These are phyloP conservation scores for Emydura subglobosa DNA, from an alignment of 2,113 vertebrate genomes.

Conservation along the genomic window DNA sequence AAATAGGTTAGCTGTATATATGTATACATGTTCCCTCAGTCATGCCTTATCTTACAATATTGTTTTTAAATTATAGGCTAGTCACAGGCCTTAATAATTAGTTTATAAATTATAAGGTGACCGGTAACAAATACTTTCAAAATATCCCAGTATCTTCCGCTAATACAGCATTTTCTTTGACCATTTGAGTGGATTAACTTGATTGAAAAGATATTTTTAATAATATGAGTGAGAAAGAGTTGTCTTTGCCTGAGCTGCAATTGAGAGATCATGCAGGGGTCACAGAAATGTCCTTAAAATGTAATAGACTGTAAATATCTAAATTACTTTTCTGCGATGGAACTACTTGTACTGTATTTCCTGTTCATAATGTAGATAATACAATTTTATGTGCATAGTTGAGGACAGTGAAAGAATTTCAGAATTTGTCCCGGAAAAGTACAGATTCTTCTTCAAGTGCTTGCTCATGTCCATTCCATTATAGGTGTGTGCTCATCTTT, in stretches of 20 bases:
- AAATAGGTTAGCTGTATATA: not conserved
- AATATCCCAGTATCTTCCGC: not conserved
- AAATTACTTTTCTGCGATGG: slow-evolving; percentile 73
- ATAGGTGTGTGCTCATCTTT: too few relatives aligned
- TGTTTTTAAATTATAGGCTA: not conserved
- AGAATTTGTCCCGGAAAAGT: slow-evolving; percentile 72
- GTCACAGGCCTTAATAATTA: not conserved
- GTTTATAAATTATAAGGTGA: not conserved
- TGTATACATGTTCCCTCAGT: not conserved
- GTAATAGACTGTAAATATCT: slow-evolving; percentile 56
- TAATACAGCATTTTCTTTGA: slow-evolving; percentile 40
- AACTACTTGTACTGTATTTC: slow-evolving; percentile 74
- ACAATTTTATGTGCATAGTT: slow-evolving; percentile 73
- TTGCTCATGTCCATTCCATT: too few relatives aligned
- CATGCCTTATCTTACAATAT: not conserved
- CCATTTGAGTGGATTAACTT: slow-evolving; percentile 55
- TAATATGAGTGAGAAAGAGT: slow-evolving; percentile 20
- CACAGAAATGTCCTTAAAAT: slow-evolving; percentile 65
- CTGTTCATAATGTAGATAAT: slow-evolving; percentile 73
- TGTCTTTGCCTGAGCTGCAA: slow-evolving; percentile 49
- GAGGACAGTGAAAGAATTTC: slow-evolving; percentile 71
- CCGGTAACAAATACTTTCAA: not conserved
- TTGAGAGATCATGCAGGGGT: slow-evolving; percentile 55
- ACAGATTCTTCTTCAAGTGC: slow-evolving; percentile 25
- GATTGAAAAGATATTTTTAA: slow-evolving; percentile 58